Conservation (phyloP, 2,888 invertebrate species). For the Spilosoma lubricipeda region DNA sequence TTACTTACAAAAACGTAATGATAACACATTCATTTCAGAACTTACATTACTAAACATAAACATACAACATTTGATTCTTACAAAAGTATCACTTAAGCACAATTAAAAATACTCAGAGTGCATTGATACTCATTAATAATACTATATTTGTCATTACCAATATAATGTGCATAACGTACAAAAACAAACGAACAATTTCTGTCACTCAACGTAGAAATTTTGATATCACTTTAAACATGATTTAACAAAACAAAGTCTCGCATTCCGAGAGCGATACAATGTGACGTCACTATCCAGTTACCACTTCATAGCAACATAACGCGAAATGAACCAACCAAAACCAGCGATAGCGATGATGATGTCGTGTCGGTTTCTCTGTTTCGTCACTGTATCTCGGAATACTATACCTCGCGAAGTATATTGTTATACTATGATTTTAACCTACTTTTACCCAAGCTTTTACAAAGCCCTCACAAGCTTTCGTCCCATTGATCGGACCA, state of each 20-base stretch:
- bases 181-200: neutral
- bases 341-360: no score
- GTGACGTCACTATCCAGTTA: no score
- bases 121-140: neutral
- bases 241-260: no score
- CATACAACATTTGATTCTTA: neutral
- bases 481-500: conserved; percentile 12
- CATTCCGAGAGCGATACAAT: no score
- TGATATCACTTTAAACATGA: neutral
- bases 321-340: no score
- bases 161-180: neutral
- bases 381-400: no score
- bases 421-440: neutral
- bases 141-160: neutral
- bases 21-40: neutral
- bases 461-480: conserved; percentile 11
- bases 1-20: neutral
- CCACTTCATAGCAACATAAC: no score
- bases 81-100: neutral
- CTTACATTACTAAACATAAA: neutral
- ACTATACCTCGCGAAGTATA: no score
- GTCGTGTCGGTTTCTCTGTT: no score
- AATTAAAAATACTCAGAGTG: neutral
- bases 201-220: neutral
- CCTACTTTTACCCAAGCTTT: conserved; percentile 13